Base-by-base conservation (phyloP, 35 echinoderm and acorn worm species). In the Diadema setosum region DNA sequence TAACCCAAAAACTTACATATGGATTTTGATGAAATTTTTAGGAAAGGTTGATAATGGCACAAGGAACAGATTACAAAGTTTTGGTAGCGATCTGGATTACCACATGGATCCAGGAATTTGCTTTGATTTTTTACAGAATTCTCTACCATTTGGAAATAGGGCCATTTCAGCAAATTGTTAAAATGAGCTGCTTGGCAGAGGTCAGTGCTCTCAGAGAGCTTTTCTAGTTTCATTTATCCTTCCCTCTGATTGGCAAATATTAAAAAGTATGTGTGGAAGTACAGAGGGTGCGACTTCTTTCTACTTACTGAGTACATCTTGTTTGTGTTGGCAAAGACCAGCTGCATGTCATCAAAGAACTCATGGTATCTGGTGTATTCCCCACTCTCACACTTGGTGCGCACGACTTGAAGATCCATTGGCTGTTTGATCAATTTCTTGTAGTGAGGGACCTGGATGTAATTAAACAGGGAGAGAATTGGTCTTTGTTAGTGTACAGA, bases 391-490 rank as follows among this genome's bases (percentile, higher is more conserved):
- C 80, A 84, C 24, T 83, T 82, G 41, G 82, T 83, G n/a, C 84
- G 64, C 57, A 90, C 32, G 27, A 90, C 81, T 52, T 90, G 88
- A 3, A 90, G 61, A 35, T 90, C 88, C 59, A 90, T 83, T 7
- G 88, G 88, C 17, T 59, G 67, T 17, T 82, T 70, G 42, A 90
- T 90, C 39, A 83, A 36, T 39, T 73, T 81, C 31, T 84, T 60
- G 25, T 84, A 90, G 17, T 90, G 58, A 74, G 88, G 88, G 30
- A 58, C 88, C 88, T 90, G 78, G 0, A 88, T 32, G 37, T 46
- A 29, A 42, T 29, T n/a, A 18, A 27, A 31, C 40, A 75, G 20
- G n/a, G 5, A 74, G 31, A 6, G 17, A 35, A 5, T 61, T 61
- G 58, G 31, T 9, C 31, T 3, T 29, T 61, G 21, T 20, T 61